Evolutionary conservation across 2,888 invertebrate genomes (phyloP), one percentile per base, ranked within the genome.

Genomic region (Epinotia demarniana): DNA sequence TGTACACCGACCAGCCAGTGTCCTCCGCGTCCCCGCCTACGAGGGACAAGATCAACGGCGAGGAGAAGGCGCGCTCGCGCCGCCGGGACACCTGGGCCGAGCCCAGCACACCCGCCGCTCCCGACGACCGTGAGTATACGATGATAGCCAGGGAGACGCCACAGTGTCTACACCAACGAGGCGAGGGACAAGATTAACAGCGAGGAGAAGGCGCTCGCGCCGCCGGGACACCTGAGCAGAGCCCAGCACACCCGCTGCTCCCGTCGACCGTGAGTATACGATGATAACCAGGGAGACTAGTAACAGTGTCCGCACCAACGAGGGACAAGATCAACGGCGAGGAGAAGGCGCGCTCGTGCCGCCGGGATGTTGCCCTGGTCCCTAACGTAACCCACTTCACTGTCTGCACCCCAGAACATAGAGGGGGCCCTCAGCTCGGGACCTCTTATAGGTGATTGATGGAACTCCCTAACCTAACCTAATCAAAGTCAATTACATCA

Each of bases 11-110:
- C 86, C 96, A 96, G 87, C 96, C 96, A 27, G 96, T 96, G 62
- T 97, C 96, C 76, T 97, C 97, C 77, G 97, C 97, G 55, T 97
- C 97, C 4, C 97, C 97, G 64, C 97, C 97, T 62, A 97, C 97
- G 27, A 92, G 97, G 78, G 97, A 97, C 90, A 97, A 97, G 93
- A 95, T 97, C 82, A 95, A 96, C 83, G 96, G 96, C 53, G 97
- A 97, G 82, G 97, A 96, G 89, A 97, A 97, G 91, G 96, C 96
- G 73, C 92, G 95, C 73, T 95, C 93, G 1, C 88, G 95, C 3
- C 91, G 95, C 82, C 85, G 95, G 86, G 91, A 94, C 84, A 90
- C 93, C 82, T 90, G 95, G 92, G 85, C 92, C 18, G 92, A 93
- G 66, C 86, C 92, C 0, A 81, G 85, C 70, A 81, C 87, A 19